phyloP scores from a whole-genome alignment of 2,888 invertebrate species.

The Acronicta psi region DNA sequence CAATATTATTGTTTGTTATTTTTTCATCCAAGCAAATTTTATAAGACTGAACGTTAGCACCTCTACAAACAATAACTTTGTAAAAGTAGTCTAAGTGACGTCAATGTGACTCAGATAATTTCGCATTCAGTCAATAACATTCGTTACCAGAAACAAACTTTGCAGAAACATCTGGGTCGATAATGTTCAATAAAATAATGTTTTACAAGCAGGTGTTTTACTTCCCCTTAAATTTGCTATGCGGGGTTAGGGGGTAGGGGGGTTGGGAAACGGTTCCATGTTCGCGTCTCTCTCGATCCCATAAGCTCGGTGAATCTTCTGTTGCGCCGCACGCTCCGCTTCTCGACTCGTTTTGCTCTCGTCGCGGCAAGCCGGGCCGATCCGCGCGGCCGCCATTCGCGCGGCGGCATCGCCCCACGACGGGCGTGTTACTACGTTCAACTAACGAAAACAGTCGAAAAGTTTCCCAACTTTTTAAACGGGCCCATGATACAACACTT shows the following conservation, averaged over 20 bases:
- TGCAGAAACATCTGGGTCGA: constrained; percentile 45
- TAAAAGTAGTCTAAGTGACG: constrained; percentile 22
- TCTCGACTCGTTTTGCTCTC: constrained; percentile 71
- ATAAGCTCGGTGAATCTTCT: constrained; percentile 51
- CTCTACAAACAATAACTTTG: constrained; percentile 29
- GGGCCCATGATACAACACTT: constrained; percentile 72
- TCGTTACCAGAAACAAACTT: constrained; percentile 41
- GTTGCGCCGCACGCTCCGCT: constrained; percentile 74
- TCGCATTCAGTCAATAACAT: constrained; percentile 35
- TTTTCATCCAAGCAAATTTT: constrained; percentile 26
- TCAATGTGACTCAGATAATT: constrained; percentile 28
- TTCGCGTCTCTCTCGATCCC: constrained; percentile 61
- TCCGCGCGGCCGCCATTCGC: constrained; percentile 60
- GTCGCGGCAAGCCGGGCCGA: constrained; percentile 42
- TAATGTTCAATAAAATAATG: constrained; percentile 58
- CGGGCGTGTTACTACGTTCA: constrained; percentile 69
- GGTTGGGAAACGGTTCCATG: constrained; percentile 70
- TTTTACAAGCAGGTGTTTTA: constrained; percentile 69
- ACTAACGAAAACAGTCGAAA: constrained; percentile 76
- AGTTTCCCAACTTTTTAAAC: constrained; percentile 82
- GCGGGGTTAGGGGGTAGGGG: constrained; percentile 60
- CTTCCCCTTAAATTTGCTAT: constrained; percentile 73
- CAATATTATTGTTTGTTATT: constrained; percentile 16
- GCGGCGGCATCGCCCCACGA: constrained; percentile 76
- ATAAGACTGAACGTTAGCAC: constrained; percentile 50